A percentile compares a stretch with the other conserved stretches of the same genome.
phyloP scores from a whole-genome alignment of 2,888 invertebrate species.

The Epinotia brunnichana region DNA sequence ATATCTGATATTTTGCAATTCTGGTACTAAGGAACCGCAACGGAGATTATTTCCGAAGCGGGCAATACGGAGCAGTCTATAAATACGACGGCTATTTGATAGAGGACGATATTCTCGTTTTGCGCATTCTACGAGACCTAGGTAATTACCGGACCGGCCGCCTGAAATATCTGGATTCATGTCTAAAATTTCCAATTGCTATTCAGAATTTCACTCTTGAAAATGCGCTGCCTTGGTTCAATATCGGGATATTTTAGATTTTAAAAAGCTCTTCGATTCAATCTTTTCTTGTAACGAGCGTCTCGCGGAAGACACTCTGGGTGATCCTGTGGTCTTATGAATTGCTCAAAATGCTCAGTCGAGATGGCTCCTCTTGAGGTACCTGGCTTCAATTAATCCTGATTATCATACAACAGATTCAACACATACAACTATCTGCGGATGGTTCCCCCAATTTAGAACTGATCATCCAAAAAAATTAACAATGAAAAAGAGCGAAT shows the following conservation, averaged over 20 bases:
- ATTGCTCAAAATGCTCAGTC: no score
- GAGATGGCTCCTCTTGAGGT: not conserved
- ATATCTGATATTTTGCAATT: not conserved
- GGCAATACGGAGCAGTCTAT: slow-evolving; percentile 10
- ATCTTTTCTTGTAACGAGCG: no score
- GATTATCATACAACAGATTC: not conserved
- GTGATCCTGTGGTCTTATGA: no score
- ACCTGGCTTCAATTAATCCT: no score
- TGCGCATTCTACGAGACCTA: slow-evolving; percentile 14
- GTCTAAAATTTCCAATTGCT: slow-evolving; percentile 1
- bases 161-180: slow-evolving; percentile 5
- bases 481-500: not conserved
- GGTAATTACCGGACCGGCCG: not conserved
- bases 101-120: slow-evolving; percentile 29
- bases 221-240: not conserved
- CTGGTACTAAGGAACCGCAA: not conserved
- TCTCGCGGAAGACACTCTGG: no score
- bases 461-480: not conserved
- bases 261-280: not conserved
- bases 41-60: slow-evolving; percentile 3
- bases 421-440: not conserved
- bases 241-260: not conserved
- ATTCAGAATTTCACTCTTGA: not conserved
- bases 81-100: slow-evolving; percentile 31
- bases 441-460: not conserved